These are phyloP conservation scores for Muricea muricata DNA, from an alignment of 92 coral and sea anemone species.

Conservation along the genomic window DNA sequence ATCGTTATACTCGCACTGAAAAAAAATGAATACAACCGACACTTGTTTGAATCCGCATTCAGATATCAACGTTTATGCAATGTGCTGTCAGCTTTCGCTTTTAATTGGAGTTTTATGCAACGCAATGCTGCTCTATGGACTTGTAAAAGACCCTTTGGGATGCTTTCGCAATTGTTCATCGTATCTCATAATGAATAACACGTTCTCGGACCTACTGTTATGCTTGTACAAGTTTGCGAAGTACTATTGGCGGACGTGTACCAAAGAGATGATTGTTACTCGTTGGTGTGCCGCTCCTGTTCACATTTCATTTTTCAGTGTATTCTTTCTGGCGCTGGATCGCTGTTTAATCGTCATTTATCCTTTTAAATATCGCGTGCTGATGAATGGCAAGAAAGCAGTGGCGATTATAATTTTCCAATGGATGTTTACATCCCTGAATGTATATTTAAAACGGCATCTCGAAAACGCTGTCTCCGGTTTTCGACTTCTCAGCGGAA, in stretches of 20 bases:
- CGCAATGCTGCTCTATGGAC: conserved; percentile 1
- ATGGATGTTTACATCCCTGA: neutral
- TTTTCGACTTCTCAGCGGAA: conserved; percentile 2
- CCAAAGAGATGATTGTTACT: neutral
- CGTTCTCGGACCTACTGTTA: conserved; percentile 3
- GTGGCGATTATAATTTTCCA: neutral
- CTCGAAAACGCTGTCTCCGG: neutral
- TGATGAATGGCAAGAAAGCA: conserved; percentile 12
- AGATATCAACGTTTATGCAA: neutral
- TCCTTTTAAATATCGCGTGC: conserved; percentile 7
- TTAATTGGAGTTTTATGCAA: neutral
- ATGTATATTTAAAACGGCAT: neutral
- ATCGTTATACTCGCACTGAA: neutral
- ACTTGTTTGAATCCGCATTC: neutral
- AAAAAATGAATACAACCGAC: neutral
- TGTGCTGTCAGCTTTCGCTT: neutral
- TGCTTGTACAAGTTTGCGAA: conserved; percentile 3
- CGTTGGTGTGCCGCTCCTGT: neutral
- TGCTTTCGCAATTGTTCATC: conserved; percentile 15
- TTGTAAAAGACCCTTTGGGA: conserved; percentile 20
- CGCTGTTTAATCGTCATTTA: neutral
- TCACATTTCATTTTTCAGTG: neutral
- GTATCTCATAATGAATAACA: conserved; percentile 9
- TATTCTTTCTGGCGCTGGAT: conserved; percentile 3
- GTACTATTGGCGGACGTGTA: neutral